Percentiles rank a stretch among this genome's conserved stretches.
Conservation (phyloP, 2,113 vertebrate genomes). For the Burhinus bistriatus region DNA sequence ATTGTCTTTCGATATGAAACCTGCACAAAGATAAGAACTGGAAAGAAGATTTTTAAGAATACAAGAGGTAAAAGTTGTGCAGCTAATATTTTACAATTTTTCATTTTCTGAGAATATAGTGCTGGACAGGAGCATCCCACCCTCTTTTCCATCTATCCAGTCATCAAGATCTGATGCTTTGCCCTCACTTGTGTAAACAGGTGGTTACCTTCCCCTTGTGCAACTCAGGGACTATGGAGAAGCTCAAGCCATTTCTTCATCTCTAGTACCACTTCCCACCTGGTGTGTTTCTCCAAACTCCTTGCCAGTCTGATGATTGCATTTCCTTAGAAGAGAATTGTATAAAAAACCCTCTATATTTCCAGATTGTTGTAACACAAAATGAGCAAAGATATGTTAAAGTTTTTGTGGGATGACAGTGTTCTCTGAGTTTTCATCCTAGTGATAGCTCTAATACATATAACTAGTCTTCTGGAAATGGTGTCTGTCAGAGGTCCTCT, state of each 20-base stretch:
- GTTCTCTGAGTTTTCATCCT: neutral
- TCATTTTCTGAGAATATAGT: neutral
- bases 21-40: neutral
- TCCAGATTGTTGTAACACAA: neutral
- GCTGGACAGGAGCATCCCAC: neutral
- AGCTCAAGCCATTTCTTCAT: neutral
- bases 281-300: neutral
- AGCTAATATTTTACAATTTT: neutral
- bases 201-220: neutral
- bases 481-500: neutral
- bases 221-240: neutral
- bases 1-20: neutral
- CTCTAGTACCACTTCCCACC: neutral
- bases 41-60: neutral
- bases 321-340: neutral
- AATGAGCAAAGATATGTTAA: neutral
- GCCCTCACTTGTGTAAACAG: neutral
- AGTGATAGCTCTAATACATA: neutral
- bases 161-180: neutral
- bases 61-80: neutral
- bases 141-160: neutral
- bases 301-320: neutral
- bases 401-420: neutral
- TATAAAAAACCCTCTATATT: neutral
- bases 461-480: neutral